Evolutionary conservation across 2,888 invertebrate genomes (phyloP).

Genomic region (Auanema sp.): DNA sequence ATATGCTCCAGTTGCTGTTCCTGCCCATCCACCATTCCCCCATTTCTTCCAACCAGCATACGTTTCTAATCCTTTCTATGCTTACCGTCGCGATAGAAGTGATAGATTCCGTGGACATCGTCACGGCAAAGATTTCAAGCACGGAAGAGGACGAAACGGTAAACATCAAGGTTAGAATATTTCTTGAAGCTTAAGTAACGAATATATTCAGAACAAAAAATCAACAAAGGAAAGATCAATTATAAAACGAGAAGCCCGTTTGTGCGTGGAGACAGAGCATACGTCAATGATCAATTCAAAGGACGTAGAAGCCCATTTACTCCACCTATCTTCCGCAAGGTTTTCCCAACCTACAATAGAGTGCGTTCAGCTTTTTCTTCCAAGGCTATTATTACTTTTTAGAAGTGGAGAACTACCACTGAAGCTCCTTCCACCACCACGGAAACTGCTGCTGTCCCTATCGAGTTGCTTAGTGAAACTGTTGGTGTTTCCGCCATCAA

Average conservation of each 20-base stretch:
- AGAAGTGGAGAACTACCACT: no score
- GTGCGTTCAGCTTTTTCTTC: no score
- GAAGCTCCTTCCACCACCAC: no score
- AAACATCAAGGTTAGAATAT: neutral
- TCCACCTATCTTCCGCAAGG: neutral
- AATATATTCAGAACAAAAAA: neutral
- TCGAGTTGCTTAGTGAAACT: no score
- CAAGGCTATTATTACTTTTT: no score
- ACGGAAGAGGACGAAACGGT: neutral
- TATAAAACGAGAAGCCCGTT: neutral
- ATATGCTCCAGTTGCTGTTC: neutral
- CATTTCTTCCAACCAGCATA: no score
- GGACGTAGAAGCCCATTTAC: neutral
- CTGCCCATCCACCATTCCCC: neutral
- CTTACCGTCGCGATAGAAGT: neutral
- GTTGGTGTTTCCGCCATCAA: no score
- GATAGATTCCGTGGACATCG: neutral
- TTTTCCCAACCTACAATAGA: neutral
- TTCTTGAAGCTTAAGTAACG: no score
- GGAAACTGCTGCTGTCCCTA: neutral
- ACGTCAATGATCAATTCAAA: neutral
- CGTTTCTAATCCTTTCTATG: slow-evolving; percentile 2
- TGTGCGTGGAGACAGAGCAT: neutral
- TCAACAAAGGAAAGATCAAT: neutral
- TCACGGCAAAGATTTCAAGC: neutral